These are phyloP conservation scores for Drosophila arizonae DNA, from an alignment of 1,140 invertebrate species.

Conservation along the genomic window DNA sequence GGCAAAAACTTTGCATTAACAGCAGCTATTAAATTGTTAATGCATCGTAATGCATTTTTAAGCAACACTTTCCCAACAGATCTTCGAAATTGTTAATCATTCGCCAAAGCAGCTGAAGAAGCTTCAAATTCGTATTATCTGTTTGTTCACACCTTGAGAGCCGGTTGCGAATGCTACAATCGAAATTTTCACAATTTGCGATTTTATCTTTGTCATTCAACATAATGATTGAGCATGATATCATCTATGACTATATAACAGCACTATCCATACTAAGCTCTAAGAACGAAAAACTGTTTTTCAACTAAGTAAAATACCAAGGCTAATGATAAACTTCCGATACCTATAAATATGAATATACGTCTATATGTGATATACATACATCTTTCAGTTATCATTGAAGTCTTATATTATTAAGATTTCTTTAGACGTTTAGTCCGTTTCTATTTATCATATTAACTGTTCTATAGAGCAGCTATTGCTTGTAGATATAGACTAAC, in stretches of 20 bases:
- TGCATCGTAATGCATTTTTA: conserved; percentile 71
- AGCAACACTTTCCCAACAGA: conserved; percentile 66
- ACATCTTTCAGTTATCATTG: neutral
- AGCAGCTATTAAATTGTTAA: conserved; percentile 65
- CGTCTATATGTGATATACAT: neutral
- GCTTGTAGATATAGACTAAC: too few relatives aligned
- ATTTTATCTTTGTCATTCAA: neutral
- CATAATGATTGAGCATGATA: neutral
- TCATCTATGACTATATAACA: too few relatives aligned
- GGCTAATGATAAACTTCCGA: too few relatives aligned
- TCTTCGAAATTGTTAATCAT: conserved; percentile 1
- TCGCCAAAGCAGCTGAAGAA: neutral
- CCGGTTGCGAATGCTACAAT: neutral
- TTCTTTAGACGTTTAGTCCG: too few relatives aligned
- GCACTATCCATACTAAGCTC: too few relatives aligned
- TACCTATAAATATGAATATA: too few relatives aligned
- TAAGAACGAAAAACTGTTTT: too few relatives aligned
- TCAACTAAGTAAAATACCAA: too few relatives aligned
- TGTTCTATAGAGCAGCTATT: too few relatives aligned
- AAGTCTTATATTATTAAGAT: too few relatives aligned
- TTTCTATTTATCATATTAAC: too few relatives aligned
- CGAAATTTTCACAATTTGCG: neutral
- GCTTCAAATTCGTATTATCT: neutral
- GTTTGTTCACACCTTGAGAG: neutral
- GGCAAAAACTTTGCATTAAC: too few relatives aligned